Base-by-base conservation (phyloP, 2,797 vertebrate genomes). In the Pangasius sanitwongsei region DNA sequence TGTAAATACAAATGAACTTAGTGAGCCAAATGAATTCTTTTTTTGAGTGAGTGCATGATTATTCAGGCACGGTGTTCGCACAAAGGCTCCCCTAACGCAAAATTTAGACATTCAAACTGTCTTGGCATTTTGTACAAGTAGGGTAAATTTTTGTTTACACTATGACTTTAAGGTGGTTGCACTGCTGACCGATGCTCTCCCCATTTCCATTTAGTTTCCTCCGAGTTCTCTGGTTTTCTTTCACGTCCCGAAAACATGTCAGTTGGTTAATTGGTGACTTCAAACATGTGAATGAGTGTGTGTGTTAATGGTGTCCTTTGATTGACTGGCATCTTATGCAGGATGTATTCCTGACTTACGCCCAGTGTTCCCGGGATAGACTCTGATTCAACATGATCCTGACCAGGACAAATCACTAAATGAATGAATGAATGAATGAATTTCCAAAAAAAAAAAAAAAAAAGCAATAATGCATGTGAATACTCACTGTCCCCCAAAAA, bases 401-500 rank as follows among this genome's bases (percentile, higher is more conserved):
- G 70, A 41, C 20, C 8, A 12, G 72, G 69, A 70, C 3, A 20
- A 20, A 70, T 70, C 16, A 6, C 12, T 20, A 41, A 41, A 75
- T n/a, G 13, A 77, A 28, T 50, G 44, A 44, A 48, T 23, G 2
- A 34, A 44, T 41, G 23, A 25, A 61, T 7, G 6, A 63, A 63
- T 15, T 37, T 6, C 5, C 31, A n/a, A 37, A 23, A 37, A 37
- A 37, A 37, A 37, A 37, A 16, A 34, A 57, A 83, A 25, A 6
- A 63, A 80, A 9, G 77, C 13, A 18, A 55, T 18, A 57, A 80
- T 3, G 28, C 20, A 15, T 67, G n/a, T 84, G 23, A 75, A 57
- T 74, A 97, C 98, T 97, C 92, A 99, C 98, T 98, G 97, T 91
- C 98, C 98, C 72, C 98, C 98, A 13, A 99, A 99, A 74, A 99